Conservation (phyloP, 2,797 vertebrate species). For the Morelia viridis region DNA sequence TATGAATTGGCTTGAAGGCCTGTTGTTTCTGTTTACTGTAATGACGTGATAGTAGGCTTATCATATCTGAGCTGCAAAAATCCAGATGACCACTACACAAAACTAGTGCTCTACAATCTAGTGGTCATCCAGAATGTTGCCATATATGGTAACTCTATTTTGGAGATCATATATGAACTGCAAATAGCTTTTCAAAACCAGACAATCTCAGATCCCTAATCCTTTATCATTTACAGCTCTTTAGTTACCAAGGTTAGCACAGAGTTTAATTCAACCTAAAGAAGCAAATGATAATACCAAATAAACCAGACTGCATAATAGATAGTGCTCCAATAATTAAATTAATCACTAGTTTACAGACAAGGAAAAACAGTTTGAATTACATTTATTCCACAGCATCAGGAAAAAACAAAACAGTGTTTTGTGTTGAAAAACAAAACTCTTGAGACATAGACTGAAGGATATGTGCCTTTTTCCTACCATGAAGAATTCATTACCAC, state of each 20-base stretch:
- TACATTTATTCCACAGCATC: not conserved
- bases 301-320: not conserved
- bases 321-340: not conserved
- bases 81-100: not conserved
- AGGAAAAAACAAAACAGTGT: not conserved
- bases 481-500: not conserved
- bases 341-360: not conserved
- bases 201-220: not conserved
- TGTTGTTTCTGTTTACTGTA: not conserved
- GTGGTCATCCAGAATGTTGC: not conserved
- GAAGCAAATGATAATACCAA: not conserved
- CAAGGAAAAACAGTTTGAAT: not conserved
- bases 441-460: not conserved
- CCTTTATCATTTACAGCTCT: not conserved
- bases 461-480: not conserved
- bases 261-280: conserved; percentile 1
- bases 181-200: not conserved
- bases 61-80: not conserved
- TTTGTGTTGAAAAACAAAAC: not conserved
- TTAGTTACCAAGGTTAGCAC: not conserved
- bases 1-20: not conserved
- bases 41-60: not conserved
- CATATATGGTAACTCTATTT: not conserved
- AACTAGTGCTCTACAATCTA: not conserved
- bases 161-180: not conserved